Conservation (phyloP, 2,888 invertebrate species). For the Ophion obscuratus region DNA sequence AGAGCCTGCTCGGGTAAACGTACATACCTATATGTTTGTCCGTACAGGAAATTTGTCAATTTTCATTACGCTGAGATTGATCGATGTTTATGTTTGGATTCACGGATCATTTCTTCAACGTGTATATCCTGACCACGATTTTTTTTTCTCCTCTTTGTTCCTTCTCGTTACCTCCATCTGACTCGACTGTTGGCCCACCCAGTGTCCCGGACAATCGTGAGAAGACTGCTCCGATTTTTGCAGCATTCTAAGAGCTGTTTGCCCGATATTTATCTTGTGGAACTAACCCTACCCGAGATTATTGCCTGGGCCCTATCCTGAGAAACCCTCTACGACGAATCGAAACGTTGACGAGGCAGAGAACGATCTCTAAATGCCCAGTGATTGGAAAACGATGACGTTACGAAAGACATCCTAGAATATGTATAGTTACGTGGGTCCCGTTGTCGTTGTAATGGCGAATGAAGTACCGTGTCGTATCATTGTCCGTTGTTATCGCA, state of each 20-base stretch:
- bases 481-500: conserved; percentile 59
- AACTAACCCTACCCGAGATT: conserved; percentile 50
- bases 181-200: background rate
- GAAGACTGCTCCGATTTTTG: conserved; percentile 49
- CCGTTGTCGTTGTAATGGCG: conserved; percentile 76
- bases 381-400: conserved; percentile 45
- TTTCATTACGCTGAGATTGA: conserved; percentile 39
- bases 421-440: conserved; percentile 30
- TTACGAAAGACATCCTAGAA: conserved; percentile 54
- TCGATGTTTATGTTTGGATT: conserved; percentile 56
- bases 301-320: background rate
- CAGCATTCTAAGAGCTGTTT: conserved; percentile 24
- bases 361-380: conserved; percentile 21
- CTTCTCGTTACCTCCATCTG: background rate
- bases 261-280: conserved; percentile 54
- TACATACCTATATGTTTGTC: conserved; percentile 24
- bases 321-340: background rate
- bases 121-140: conserved; percentile 34
- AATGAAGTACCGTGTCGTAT: conserved; percentile 81
- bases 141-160: conserved; percentile 25
- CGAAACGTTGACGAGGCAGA: conserved; percentile 14
- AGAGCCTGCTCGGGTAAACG: conserved; percentile 64
- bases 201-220: conserved; percentile 45
- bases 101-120: conserved; percentile 33
- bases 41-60: conserved; percentile 26